Conservation (phyloP, 1,140 invertebrate genomes). For the Physella acuta region DNA sequence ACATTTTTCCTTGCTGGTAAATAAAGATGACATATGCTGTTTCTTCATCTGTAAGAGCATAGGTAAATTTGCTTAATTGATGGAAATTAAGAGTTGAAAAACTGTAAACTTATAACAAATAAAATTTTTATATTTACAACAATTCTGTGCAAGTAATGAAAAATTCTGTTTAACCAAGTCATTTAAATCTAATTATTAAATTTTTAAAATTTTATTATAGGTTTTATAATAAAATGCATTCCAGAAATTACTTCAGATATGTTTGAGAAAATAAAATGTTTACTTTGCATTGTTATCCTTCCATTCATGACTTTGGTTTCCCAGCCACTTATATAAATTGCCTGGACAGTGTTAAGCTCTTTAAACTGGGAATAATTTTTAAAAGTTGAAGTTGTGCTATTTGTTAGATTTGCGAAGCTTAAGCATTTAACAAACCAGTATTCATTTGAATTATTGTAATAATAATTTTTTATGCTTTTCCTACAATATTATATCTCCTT, state of each 20-base stretch:
- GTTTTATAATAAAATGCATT: neutral
- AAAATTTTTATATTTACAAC: neutral
- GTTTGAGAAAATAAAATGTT: too few species aligned
- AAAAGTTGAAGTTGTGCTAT: too few species aligned
- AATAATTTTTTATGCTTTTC: too few species aligned
- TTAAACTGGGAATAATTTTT: too few species aligned
- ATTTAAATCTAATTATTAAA: neutral
- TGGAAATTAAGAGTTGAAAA: neutral
- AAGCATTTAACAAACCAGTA: too few species aligned
- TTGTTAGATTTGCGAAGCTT: too few species aligned
- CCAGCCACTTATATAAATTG: neutral
- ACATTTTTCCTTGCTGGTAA: slow-evolving; percentile 5
- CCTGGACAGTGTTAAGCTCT: neutral
- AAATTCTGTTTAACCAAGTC: neutral
- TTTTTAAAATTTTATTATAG: neutral
- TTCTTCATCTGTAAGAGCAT: neutral
- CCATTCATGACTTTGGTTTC: neutral
- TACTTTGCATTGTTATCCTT: neutral
- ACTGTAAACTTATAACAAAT: neutral
- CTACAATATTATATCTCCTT: too few species aligned
- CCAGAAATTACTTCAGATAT: too few species aligned
- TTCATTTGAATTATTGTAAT: too few species aligned
- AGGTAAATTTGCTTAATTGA: neutral
- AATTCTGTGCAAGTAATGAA: neutral
- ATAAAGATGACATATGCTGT: slow-evolving; percentile 1